A percentile compares a stretch with the other conserved stretches of the same genome.
Evolutionary conservation across 92 coral and sea anemone genomes (phyloP).

Genomic region (Heliopora coerulea): DNA sequence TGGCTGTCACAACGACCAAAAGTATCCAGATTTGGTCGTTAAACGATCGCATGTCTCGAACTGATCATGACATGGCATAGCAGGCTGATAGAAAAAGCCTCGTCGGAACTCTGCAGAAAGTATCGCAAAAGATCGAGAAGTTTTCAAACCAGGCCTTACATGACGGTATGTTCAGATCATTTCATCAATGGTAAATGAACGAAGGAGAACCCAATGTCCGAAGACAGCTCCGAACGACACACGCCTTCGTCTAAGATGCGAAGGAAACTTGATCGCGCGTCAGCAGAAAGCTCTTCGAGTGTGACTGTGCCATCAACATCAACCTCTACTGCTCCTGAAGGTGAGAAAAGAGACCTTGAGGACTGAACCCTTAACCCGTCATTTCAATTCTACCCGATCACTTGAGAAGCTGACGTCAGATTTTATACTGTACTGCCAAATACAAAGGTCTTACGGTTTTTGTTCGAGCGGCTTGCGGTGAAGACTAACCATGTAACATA

Average conservation of each 20-base stretch:
- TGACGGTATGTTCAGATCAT: constrained; percentile 52
- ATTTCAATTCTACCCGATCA: no score
- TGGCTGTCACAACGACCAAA: constrained; percentile 53
- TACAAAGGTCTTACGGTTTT: constrained; percentile 37
- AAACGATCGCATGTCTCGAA: no score
- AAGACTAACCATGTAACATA: constrained; percentile 23
- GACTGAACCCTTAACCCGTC: no score
- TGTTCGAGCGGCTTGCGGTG: constrained; percentile 45
- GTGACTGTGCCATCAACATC: no score
- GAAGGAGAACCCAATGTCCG: constrained; percentile 36
- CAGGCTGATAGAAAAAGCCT: constrained; percentile 51
- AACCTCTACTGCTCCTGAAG: no score
- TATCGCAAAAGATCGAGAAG: constrained; percentile 47
- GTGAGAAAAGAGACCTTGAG: no score
- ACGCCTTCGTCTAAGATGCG: constrained; percentile 22
- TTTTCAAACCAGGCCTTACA: constrained; percentile 48
- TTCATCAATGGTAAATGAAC: constrained; percentile 26
- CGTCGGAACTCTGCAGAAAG: constrained; percentile 55
- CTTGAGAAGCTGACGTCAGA: constrained; percentile 35
- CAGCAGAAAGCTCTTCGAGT: no score
- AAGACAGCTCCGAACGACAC: background rate
- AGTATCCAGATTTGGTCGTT: constrained; percentile 50
- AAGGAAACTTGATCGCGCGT: no score
- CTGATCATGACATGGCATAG: constrained; percentile 49
- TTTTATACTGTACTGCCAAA: constrained; percentile 50